phyloP scores from a whole-genome alignment of 2,888 invertebrate species.

The Helicoverpa assulta region DNA sequence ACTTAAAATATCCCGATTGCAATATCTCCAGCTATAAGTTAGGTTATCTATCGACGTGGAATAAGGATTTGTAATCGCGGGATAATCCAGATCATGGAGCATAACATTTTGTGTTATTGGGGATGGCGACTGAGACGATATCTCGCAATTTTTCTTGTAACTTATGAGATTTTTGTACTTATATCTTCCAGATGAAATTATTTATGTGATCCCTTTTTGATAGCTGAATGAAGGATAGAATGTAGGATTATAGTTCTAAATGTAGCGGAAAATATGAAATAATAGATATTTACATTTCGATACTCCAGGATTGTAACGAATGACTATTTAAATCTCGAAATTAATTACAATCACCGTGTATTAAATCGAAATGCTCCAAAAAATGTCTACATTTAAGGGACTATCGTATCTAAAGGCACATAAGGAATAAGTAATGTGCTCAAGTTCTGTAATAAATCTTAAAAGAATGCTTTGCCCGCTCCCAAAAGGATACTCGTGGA shows the following conservation, averaged over 20 bases:
- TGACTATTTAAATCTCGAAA: slow-evolving; percentile 15
- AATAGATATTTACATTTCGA: background rate
- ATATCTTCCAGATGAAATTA: slow-evolving; percentile 16
- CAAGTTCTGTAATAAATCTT: slow-evolving; percentile 90
- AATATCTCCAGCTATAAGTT: slow-evolving; percentile 70
- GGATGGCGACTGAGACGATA: slow-evolving; percentile 48
- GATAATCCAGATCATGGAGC: slow-evolving; percentile 76
- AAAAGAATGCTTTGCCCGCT: slow-evolving; percentile 90
- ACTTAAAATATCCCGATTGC: slow-evolving; percentile 77
- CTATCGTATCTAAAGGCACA: slow-evolving; percentile 84
- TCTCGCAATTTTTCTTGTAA: slow-evolving; percentile 47
- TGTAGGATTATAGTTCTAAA: background rate
- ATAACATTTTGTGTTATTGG: slow-evolving; percentile 63
- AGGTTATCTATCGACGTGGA: slow-evolving; percentile 71
- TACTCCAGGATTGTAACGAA: slow-evolving; percentile 1
- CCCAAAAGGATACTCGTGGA: slow-evolving; percentile 90
- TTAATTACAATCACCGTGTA: slow-evolving; percentile 49
- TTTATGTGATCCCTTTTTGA: slow-evolving; percentile 16
- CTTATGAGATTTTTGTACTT: slow-evolving; percentile 39
- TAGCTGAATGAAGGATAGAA: background rate
- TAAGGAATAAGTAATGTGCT: slow-evolving; percentile 89
- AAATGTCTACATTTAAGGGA: slow-evolving; percentile 77
- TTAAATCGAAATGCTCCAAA: slow-evolving; percentile 63
- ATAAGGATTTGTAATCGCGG: slow-evolving; percentile 76
- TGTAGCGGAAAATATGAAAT: background rate